phyloP scores from a whole-genome alignment of 2,888 invertebrate genomes.

The Cephus sareptanus region DNA sequence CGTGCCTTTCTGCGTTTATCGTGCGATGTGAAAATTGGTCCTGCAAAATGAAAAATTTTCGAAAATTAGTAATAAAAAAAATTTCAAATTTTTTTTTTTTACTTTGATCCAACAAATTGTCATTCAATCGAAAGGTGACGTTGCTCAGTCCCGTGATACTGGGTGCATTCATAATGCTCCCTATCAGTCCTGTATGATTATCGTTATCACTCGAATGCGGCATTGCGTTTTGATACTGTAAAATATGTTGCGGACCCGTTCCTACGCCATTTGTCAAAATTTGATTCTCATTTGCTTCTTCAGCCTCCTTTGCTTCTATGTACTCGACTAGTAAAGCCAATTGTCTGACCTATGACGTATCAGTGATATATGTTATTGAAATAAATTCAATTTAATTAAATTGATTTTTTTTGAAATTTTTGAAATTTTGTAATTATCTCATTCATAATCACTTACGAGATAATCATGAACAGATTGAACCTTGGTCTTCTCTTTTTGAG shows the following conservation, averaged over 20 bases:
- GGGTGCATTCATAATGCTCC: neutral
- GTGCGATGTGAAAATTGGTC: neutral
- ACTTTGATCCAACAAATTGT: neutral
- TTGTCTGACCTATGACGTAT: slow-evolving; percentile 33
- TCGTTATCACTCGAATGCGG: slow-evolving; percentile 6
- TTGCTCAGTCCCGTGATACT: slow-evolving; percentile 16
- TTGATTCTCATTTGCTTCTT: slow-evolving; percentile 14
- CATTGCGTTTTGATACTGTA: slow-evolving; percentile 27
- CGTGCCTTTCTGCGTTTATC: slow-evolving; percentile 5
- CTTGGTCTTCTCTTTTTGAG: slow-evolving; percentile 45
- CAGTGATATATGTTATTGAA: neutral
- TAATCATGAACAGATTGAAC: slow-evolving; percentile 52
- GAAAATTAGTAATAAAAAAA: too few relatives aligned
- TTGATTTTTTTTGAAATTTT: too few relatives aligned
- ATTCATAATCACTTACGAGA: slow-evolving; percentile 35
- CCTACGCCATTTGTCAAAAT: slow-evolving; percentile 1
- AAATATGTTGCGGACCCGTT: slow-evolving; percentile 9
- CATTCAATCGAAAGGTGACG: slow-evolving; percentile 3
- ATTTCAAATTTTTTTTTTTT: neutral
- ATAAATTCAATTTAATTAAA: neutral
- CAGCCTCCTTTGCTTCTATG: slow-evolving; percentile 37
- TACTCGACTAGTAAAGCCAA: slow-evolving; percentile 38
- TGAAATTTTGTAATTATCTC: neutral
- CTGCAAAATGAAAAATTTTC: neutral
- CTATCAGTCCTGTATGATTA: neutral